Conservation (phyloP, 2,797 vertebrate genomes). For the Austrolebias charrua region DNA sequence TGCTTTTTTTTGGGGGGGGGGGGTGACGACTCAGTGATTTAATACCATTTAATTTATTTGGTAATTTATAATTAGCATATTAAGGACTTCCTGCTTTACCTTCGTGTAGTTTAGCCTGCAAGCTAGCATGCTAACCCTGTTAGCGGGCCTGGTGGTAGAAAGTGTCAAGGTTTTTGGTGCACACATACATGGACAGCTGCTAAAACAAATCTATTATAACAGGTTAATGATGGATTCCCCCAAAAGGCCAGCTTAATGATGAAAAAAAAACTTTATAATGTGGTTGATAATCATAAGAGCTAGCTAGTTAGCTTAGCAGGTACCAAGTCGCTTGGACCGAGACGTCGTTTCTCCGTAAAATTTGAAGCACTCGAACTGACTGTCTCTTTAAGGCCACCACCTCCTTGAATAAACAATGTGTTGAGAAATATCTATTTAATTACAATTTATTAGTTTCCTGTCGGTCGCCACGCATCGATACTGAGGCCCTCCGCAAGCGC, state of each 20-base stretch:
- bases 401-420: conserved; percentile 62
- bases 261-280: not conserved
- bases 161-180: conserved; percentile 51
- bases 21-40: not conserved
- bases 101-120: conserved; percentile 25
- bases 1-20: no score
- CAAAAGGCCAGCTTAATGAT: not conserved
- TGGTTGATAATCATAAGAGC: conserved; percentile 28
- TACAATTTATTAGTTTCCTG: conserved; percentile 27
- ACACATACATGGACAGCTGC: conserved; percentile 27
- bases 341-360: conserved; percentile 63
- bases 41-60: not conserved
- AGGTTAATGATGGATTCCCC: not conserved
- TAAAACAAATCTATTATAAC: not conserved
- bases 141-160: conserved; percentile 42
- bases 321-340: conserved; percentile 34
- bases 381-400: conserved; percentile 84
- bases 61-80: conserved; percentile 4
- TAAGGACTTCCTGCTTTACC: conserved; percentile 48
- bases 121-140: conserved; percentile 57
- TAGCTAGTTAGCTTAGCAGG: conserved; percentile 58
- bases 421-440: conserved; percentile 60
- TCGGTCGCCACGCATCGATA: conserved; percentile 17
- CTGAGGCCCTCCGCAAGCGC: conserved; percentile 64
- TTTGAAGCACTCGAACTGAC: conserved; percentile 73